Base-by-base conservation (phyloP, 2,888 invertebrate species). In the Drosophila quasianomalipes region DNA sequence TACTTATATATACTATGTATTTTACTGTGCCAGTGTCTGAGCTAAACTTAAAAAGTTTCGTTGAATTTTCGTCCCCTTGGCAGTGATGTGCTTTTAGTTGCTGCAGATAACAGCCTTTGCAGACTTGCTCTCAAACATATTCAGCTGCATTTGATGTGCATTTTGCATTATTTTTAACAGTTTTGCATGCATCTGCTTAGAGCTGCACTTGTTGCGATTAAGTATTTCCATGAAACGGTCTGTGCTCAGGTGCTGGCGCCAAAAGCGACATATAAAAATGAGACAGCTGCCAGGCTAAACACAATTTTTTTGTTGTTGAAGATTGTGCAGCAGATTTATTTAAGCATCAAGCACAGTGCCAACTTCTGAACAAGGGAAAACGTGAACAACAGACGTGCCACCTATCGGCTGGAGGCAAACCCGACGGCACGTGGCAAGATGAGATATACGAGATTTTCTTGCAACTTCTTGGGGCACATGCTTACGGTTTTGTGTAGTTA, bases 271-370 rank as follows among this genome's bases (percentile, higher is more conserved):
- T 68, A 66, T 69, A 76, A 71, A 79, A 71, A 70, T 54, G 69
- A 87, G 76, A 82, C 88, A 88, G 88, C 83, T 87, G 88, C 70
- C 82, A 74, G 74, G 80, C 70, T 72, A 79, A 76, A 83, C 72
- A 80, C 75, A 76, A 74, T 77, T 80, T 82, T 84, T 84, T 82
- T 76, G 73, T 82, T 76, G 73, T 80, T 87, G 82, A 87, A 72
- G 82, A 87, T 76, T 79, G 65, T 82, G 71, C 68, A 70, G 77
- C 68, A 70, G 39, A 70, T 72, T 83, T 76, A 69, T 76, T 69
- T 79, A 82, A 70, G 62, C 37, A 6, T 72, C 54, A 44, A 53
- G 28, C 72, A 55, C 70, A 70, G 49, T 55, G 61, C 51, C 53
- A 73, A 60, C 39, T 53, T 31, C 53, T 35, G 19, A 54, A 31